Evolutionary conservation across 2,797 vertebrate species (phyloP).

Genomic region (Aulostomus chinensis): DNA sequence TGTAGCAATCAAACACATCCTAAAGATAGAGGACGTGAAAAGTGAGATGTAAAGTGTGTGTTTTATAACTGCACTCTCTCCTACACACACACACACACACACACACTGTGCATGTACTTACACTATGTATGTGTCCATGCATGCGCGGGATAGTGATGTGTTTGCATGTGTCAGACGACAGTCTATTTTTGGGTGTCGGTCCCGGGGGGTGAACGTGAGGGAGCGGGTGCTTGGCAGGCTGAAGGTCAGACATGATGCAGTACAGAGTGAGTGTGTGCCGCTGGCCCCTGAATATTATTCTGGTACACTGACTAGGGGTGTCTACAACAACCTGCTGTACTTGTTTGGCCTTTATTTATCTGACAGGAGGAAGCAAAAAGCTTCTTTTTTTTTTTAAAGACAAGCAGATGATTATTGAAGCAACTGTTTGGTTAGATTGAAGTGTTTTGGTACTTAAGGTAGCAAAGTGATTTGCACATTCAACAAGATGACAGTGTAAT

Average conservation of each 20-base stretch:
- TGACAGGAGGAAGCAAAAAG: conserved; percentile 12
- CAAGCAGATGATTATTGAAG: conserved; percentile 7
- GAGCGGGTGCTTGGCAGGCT: conserved; percentile 56
- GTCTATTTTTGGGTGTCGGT: conserved; percentile 59
- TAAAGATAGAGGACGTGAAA: conserved; percentile 44
- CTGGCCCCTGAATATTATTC: conserved; percentile 56
- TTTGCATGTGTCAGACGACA: conserved; percentile 57
- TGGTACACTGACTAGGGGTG: conserved; percentile 32
- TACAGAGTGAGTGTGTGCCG: conserved; percentile 53
- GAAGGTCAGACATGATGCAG: conserved; percentile 72
- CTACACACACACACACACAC: not conserved
- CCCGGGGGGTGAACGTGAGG: conserved; percentile 42
- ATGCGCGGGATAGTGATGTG: conserved; percentile 22
- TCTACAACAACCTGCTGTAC: conserved; percentile 19
- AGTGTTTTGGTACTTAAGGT: conserved; percentile 8
- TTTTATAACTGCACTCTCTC: not conserved
- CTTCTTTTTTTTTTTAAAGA: too few relatives aligned
- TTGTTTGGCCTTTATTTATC: conserved; percentile 42
- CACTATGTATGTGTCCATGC: conserved; percentile 12
- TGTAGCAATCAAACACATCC: conserved; percentile 22
- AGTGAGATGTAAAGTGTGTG: conserved; percentile 13
- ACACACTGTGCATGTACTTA: not conserved
- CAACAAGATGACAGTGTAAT: too few relatives aligned
- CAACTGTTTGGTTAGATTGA: conserved; percentile 20
- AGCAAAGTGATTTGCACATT: too few relatives aligned